Base-by-base conservation (phyloP, 2,888 invertebrate genomes). In the Drosophila cyrtoloma region DNA sequence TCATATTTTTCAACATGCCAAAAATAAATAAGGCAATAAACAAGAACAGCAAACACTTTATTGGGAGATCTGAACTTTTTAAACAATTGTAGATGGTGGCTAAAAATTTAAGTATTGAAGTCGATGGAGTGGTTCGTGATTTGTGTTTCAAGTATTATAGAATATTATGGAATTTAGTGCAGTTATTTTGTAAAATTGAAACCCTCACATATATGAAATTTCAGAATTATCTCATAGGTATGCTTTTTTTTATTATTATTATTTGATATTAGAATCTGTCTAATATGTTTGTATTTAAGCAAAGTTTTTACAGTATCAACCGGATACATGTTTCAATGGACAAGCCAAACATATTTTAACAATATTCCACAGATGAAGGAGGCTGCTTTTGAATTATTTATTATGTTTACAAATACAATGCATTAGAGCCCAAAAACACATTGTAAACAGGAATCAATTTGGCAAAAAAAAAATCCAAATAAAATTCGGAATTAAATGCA, bases 401-500 rank as follows among this genome's bases (percentile, higher is more conserved):
- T n/a, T n/a, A 9, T 5, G 26, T 9, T 16, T 26, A 26, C 47
- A 16, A 26, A 26, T 26, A 47, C 2, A 59, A 44, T 47, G 19
- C 5, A 51, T 19, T 28, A 19, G 12, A 28, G 22, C 47, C 47
- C 7, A 22, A 22, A 47, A 47, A 14, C 22, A 26, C 47, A 47
- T 47, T 47, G 26, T 16, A 14, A 50, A 28, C 44, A 28, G 33
- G 47, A 35, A 28, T n/a, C 4, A 57, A 52, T 64, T 64, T 33
- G 39, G 26, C 30, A 5, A 30, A 42, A 12, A 12, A 1, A 16
- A 26, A 39, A 30, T 14, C 16, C 14, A 2, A 4, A 26, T 47
- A 16, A 16, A 26, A 60, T 37, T 26, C 30, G 35, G 26, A 47
- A 6, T 47, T 32, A 26, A 53, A 39, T 39, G 22, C 14, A 22